phyloP scores from a whole-genome alignment of 2,888 invertebrate genomes.

The Dynastes grantii region DNA sequence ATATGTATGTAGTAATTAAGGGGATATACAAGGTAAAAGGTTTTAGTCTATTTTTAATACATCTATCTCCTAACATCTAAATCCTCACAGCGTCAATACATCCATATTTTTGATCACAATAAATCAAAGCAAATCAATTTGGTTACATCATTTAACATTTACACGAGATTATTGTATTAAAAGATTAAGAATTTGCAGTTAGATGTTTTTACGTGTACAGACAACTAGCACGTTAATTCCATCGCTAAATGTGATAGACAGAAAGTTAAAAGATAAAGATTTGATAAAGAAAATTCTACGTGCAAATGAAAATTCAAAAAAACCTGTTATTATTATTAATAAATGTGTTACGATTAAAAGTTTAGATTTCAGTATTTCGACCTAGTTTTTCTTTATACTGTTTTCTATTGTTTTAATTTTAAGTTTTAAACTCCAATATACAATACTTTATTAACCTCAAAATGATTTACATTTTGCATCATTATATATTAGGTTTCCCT shows the following conservation, averaged over 20 bases:
- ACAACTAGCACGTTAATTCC: not conserved
- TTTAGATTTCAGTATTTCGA: no score
- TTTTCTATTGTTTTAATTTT: no score
- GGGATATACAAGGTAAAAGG: not conserved
- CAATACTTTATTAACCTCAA: no score
- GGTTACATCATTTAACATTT: not conserved
- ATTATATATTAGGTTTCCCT: no score
- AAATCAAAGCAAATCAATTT: slow-evolving; percentile 30
- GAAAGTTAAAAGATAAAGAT: slow-evolving; percentile 3
- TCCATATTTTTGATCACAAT: slow-evolving; percentile 2
- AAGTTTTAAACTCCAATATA: no score
- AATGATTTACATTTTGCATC: no score
- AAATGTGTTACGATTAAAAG: no score
- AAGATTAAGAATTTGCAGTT: not conserved
- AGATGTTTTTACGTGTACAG: not conserved
- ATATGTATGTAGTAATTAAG: not conserved
- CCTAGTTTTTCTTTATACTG: no score
- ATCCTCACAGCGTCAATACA: not conserved
- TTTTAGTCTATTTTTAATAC: not conserved
- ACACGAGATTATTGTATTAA: slow-evolving; percentile 9
- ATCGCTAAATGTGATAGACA: slow-evolving; percentile 1
- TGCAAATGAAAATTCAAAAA: no score
- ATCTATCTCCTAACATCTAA: not conserved
- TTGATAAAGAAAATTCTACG: not conserved
- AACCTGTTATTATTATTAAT: no score